Conservation (phyloP, 1,140 invertebrate species). For the Orchestia grillus region DNA sequence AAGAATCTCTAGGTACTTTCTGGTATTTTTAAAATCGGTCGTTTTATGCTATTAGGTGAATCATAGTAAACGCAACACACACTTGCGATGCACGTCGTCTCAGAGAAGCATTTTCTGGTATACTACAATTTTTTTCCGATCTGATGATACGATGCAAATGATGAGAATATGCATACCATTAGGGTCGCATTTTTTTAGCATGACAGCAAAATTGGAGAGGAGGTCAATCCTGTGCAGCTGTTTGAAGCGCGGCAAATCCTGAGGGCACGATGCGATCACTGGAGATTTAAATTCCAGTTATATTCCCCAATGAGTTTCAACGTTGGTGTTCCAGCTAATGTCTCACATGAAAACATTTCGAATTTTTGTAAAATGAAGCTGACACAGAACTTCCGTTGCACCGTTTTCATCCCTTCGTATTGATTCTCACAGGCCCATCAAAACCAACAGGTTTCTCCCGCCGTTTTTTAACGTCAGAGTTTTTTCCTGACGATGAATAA, state of each 20-base stretch:
- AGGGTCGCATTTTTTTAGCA: neutral
- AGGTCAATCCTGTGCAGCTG: neutral
- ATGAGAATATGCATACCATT: neutral
- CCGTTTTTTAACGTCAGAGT: neutral
- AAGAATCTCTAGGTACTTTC: neutral
- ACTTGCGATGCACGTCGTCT: neutral
- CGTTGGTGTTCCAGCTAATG: neutral
- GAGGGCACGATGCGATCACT: neutral
- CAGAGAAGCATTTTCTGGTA: neutral
- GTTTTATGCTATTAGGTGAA: neutral
- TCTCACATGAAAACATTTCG: neutral
- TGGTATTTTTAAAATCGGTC: neutral
- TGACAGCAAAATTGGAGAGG: neutral
- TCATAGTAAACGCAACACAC: neutral
- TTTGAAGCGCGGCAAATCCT: neutral
- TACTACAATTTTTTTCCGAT: neutral
- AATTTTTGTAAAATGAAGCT: neutral
- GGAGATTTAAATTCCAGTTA: neutral
- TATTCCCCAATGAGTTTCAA: neutral
- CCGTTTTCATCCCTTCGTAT: neutral
- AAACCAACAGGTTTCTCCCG: neutral
- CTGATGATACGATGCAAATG: neutral
- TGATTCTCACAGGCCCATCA: neutral
- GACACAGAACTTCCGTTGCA: neutral
- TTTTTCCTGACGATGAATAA: neutral